Conservation (phyloP, 2,797 vertebrate genomes). For the Typhlichthys eigenmanni region DNA sequence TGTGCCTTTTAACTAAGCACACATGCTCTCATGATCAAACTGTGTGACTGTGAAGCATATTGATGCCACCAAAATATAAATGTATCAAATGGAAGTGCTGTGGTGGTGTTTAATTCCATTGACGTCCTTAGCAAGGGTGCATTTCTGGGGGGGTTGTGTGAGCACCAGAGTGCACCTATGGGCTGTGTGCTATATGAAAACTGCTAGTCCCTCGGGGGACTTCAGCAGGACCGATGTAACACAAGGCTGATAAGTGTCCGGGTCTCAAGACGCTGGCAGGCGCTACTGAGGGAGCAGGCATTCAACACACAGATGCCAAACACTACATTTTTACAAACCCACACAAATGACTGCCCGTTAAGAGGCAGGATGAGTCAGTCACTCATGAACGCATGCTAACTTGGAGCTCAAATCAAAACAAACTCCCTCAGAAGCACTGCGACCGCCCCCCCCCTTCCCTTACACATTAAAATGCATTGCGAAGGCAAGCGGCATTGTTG, state of each 20-base stretch:
- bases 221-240: slow-evolving; percentile 55
- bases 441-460: too few relatives aligned
- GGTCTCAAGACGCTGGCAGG: slow-evolving; percentile 30
- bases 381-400: slow-evolving; percentile 20
- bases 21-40: not conserved
- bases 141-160: slow-evolving; percentile 17
- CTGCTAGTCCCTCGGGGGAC: slow-evolving; percentile 22
- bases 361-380: too few relatives aligned
- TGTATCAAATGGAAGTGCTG: not conserved
- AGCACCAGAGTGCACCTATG: slow-evolving; percentile 7
- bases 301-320: slow-evolving; percentile 65
- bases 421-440: not conserved
- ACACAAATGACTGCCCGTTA: slow-evolving; percentile 2
- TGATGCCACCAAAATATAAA: not conserved
- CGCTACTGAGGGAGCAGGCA: slow-evolving; percentile 45
- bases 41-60: slow-evolving; percentile 3
- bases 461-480: too few relatives aligned
- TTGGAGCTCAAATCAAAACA: slow-evolving; percentile 10
- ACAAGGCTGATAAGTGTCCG: slow-evolving; percentile 49
- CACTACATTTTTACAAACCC: slow-evolving; percentile 40
- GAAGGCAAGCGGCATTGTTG: too few relatives aligned
- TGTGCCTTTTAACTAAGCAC: not conserved
- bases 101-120: too few relatives aligned
- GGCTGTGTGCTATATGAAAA: slow-evolving; percentile 23
- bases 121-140: not conserved